Percentiles rank a stretch among this genome's conserved stretches.
These are phyloP conservation scores for Ommatoiulus sabulosus DNA, from an alignment of 2,888 invertebrate genomes.

Conservation along the genomic window DNA sequence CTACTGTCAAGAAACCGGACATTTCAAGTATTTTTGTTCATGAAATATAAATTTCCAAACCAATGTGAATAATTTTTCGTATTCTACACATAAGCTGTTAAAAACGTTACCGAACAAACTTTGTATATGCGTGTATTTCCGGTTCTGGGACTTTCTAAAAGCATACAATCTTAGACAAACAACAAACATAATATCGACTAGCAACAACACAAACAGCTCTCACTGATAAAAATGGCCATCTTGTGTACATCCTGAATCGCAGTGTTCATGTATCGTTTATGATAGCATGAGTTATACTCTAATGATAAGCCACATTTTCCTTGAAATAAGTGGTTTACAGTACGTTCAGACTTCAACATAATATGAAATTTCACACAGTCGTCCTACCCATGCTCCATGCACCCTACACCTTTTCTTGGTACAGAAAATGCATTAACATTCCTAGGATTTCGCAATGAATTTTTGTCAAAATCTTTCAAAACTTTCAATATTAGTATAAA, in stretches of 20 bases:
- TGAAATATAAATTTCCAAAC: too few species aligned
- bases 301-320: background rate
- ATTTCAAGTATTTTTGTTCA: too few species aligned
- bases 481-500: too few species aligned
- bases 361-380: background rate
- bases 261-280: background rate
- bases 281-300: background rate
- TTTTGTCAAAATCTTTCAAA: background rate
- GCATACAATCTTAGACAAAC: background rate
- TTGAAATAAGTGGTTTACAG: background rate
- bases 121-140: background rate
- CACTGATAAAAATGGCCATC: background rate
- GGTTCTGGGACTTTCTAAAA: background rate
- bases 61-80: too few species aligned
- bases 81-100: too few species aligned
- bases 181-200: background rate
- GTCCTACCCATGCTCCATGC: slow-evolving; percentile 3
- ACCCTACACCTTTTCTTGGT: background rate
- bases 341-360: background rate
- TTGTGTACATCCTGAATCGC: background rate
- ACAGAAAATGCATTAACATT: background rate
- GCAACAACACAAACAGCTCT: background rate
- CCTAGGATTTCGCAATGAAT: background rate
- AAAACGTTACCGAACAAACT: too few species aligned
- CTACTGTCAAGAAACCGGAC: too few species aligned